Base-by-base conservation (phyloP, 2,113 vertebrate species). In the Stictonetta naevosa region DNA sequence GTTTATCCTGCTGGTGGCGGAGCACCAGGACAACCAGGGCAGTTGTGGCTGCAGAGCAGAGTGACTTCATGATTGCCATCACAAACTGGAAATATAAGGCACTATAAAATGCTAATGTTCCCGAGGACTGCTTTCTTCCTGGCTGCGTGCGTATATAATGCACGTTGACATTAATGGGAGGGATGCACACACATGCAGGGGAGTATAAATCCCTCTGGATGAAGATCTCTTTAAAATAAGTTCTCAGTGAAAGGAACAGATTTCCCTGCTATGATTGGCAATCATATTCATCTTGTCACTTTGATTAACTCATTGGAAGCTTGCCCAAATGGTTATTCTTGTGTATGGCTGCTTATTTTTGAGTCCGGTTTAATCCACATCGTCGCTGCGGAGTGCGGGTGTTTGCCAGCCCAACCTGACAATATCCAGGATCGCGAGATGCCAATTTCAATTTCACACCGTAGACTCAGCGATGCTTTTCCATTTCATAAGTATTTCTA, bases 201-300 rank as follows among this genome's bases (percentile, higher is more conserved):
- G 77, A 81, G 73, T 53, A 67, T 50, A 90, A 93, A 93, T 60
- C 83, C 86, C 83, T 75, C 81, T 50, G 94, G 90, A 97, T 94
- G 92, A 95, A 84, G 92, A 84, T 71, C 66, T 90, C 91, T 88
- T 46, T 55, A 67, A 86, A 81, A 66, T 25, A 90, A 91, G 82
- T 82, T 93, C 88, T 81, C 75, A 29, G 76, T 48, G 87, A 93
- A 83, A 95, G 87, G 85, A 80, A 71, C 83, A 96, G 84, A 92
- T 79, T 93, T 82, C 74, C 68, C 50, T 33, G 77, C 94, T 91
- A 94, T 73, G 94, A 97, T 93, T 95, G 96, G 93, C 95, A 96
- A 97, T 97, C 96, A 68, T 76, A 55, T 72, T 83, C 34, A 72
- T 88, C 73, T 74, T 75, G 78, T 92, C 38, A 28, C 75, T 91